Percentiles rank a stretch among this genome's conserved stretches.
Conservation (phyloP, 2,113 vertebrate species). For the Cryptotis parvus region DNA sequence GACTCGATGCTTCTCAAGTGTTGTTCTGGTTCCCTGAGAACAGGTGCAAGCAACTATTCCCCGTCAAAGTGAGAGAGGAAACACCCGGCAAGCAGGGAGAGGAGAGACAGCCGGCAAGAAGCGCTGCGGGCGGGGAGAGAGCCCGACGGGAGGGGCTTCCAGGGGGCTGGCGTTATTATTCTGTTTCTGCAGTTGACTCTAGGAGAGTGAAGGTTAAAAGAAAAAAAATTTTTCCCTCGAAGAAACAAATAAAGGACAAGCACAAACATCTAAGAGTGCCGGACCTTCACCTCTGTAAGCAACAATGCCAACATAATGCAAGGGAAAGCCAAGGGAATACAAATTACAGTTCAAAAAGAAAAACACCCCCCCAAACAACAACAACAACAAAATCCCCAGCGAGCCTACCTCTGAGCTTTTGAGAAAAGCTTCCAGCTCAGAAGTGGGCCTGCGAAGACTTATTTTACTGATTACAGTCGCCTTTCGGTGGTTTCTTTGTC, state of each 20-base stretch:
- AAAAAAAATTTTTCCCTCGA: constrained; percentile 51
- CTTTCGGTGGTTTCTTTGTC: neutral
- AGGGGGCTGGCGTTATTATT: neutral
- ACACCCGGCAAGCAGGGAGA: neutral
- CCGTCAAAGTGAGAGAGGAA: constrained; percentile 15
- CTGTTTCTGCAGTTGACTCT: constrained; percentile 31
- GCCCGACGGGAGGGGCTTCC: too few species aligned
- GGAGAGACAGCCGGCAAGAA: constrained; percentile 17
- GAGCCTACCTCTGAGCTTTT: neutral
- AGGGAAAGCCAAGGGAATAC: neutral
- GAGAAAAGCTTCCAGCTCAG: constrained; percentile 18
- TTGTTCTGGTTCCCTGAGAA: constrained; percentile 60
- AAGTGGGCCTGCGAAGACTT: neutral
- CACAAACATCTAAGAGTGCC: neutral
- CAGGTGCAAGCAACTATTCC: constrained; percentile 58
- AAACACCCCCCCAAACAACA: neutral
- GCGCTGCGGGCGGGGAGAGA: neutral
- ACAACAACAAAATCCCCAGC: too few species aligned
- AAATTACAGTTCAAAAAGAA: neutral
- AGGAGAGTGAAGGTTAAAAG: constrained; percentile 3
- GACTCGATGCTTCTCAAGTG: constrained; percentile 51
- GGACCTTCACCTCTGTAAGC: neutral
- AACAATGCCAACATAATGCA: constrained; percentile 19
- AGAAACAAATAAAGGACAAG: neutral
- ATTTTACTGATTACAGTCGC: neutral